These are phyloP conservation scores for Zingel zingel DNA, from an alignment of 2,113 vertebrate species.

Conservation along the genomic window DNA sequence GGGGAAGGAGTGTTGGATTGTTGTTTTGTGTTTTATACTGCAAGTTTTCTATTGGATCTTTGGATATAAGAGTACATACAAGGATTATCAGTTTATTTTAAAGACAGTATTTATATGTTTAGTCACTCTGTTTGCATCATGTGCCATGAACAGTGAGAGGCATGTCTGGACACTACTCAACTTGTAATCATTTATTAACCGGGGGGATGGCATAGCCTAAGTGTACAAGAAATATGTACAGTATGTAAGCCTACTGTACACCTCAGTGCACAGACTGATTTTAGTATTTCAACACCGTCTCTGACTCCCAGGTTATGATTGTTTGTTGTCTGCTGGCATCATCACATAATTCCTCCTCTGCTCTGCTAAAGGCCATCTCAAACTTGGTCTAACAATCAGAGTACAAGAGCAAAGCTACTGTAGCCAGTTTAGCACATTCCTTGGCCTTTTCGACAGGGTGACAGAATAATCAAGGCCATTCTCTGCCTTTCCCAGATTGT, in stretches of 20 bases:
- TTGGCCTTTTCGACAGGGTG: slow-evolving; percentile 80
- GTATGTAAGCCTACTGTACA: slow-evolving; percentile 7
- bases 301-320: slow-evolving; percentile 51
- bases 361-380: slow-evolving; percentile 74
- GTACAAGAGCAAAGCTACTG: slow-evolving; percentile 82
- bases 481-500: slow-evolving; percentile 68
- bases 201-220: neutral
- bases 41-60: neutral
- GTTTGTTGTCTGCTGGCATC: slow-evolving; percentile 68
- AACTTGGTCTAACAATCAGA: slow-evolving; percentile 76
- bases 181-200: slow-evolving; percentile 57
- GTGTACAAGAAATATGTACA: neutral
- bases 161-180: neutral
- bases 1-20: neutral
- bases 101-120: neutral
- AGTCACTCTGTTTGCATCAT: neutral
- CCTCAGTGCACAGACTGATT: slow-evolving; percentile 16
- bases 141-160: neutral
- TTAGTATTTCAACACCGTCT: slow-evolving; percentile 29
- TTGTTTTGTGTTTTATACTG: neutral
- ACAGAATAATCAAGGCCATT: slow-evolving; percentile 85
- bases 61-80: neutral
- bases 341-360: slow-evolving; percentile 67
- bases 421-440: slow-evolving; percentile 83
- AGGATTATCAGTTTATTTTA: neutral